Evolutionary conservation across 1,140 invertebrate genomes (phyloP).

Genomic region (Ylistrum balloti): DNA sequence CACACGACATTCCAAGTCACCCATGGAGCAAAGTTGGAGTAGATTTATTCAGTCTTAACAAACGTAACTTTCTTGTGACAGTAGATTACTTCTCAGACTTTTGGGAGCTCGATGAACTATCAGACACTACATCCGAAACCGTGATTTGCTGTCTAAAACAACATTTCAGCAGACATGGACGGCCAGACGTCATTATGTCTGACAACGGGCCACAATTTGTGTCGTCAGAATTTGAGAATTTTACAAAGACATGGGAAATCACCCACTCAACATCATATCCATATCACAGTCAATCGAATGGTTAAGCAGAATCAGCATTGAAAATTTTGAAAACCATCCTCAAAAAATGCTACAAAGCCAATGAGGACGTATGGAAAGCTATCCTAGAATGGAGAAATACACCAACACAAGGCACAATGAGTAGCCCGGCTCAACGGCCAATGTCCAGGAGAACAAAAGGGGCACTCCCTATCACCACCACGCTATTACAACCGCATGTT

Average conservation of each 20-base stretch:
- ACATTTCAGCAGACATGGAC: constrained; percentile 61
- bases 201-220: constrained; percentile 82
- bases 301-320: constrained; percentile 60
- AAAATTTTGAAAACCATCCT: constrained; percentile 61
- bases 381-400: constrained; percentile 58
- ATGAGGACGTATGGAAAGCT: constrained; percentile 44
- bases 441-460: too few relatives aligned
- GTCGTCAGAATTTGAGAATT: constrained; percentile 78
- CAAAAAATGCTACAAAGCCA: constrained; percentile 55
- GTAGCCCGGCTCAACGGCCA: not conserved
- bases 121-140: not conserved
- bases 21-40: constrained; percentile 63
- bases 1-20: constrained; percentile 82
- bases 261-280: constrained; percentile 77
- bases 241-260: constrained; percentile 81
- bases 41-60: constrained; percentile 62
- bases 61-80: constrained; percentile 46
- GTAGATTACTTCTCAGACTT: constrained; percentile 59
- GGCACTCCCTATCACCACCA: too few relatives aligned
- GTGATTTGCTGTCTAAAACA: constrained; percentile 54
- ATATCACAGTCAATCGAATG: constrained; percentile 63
- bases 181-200: constrained; percentile 56
- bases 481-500: too few relatives aligned
- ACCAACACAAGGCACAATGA: constrained; percentile 37
- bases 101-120: constrained; percentile 50